phyloP scores from a whole-genome alignment of 2,113 vertebrate genomes.

The Albula glossodonta region DNA sequence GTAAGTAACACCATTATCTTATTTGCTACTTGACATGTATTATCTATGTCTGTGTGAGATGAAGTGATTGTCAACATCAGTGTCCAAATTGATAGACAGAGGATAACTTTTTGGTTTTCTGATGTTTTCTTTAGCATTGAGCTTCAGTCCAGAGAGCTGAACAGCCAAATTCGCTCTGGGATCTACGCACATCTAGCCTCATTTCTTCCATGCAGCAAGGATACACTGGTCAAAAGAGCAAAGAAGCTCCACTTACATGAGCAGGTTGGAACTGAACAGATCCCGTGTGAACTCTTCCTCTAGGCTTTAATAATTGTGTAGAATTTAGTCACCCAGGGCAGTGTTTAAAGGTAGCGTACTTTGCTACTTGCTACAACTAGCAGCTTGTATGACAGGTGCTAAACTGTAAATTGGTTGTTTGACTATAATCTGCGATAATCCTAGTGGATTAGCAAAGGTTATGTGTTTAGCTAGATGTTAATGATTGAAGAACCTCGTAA shows the following conservation, averaged over 20 bases:
- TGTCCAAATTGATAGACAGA: not conserved
- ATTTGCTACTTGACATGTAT: not conserved
- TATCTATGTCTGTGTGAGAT: not conserved
- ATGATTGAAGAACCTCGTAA: too few relatives aligned
- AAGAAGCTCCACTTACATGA: conserved; percentile 79
- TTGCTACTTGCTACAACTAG: too few relatives aligned
- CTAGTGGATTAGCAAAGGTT: too few relatives aligned
- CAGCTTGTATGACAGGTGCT: too few relatives aligned
- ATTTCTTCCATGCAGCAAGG: conserved; percentile 90
- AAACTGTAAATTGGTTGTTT: too few relatives aligned
- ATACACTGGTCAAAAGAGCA: conserved; percentile 82
- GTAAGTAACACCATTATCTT: conserved; percentile 70
- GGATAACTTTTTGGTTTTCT: conserved; percentile 30
- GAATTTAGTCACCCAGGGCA: too few relatives aligned
- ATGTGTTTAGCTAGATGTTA: too few relatives aligned
- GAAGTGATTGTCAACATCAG: not conserved
- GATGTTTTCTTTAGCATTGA: conserved; percentile 76
- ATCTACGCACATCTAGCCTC: conserved; percentile 86
- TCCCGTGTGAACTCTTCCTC: too few relatives aligned
- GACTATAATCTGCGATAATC: too few relatives aligned
- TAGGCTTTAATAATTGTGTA: too few relatives aligned
- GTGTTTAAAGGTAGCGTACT: too few relatives aligned
- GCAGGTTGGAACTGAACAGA: conserved; percentile 69
- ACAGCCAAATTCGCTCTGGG: conserved; percentile 78
- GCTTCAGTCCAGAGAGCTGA: conserved; percentile 80